Base-by-base conservation (phyloP, 2,888 invertebrate genomes). In the Acleris holmiana region DNA sequence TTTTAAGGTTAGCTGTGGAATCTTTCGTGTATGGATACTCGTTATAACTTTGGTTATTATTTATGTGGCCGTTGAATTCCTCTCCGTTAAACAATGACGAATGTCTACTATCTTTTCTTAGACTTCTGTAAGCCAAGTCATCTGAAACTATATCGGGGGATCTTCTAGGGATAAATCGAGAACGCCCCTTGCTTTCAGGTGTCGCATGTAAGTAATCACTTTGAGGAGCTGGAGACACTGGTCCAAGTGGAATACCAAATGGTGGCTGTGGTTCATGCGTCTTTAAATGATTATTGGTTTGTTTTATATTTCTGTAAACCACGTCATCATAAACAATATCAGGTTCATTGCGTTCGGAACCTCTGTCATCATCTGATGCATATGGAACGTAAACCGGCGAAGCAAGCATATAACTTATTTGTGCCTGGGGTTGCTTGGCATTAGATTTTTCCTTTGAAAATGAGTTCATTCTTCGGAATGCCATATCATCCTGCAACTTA, bases 191-290 rank as follows among this genome's bases (percentile, higher is more conserved):
- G 63, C 89, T 93, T 76, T 94, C 94, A 3, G 96, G 96, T 15
- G 94, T 94, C 1, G 95, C 96, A 79, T 97, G 97, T 61, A 98
- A 91, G 79, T 98, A 98, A 83, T 98, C 97, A 73, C 95, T 96
- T 67, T 95, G 95, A 0, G 97, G 94, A 5, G 97, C 96, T 1
- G 96, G 95, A 0, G 96, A 94, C 21, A 97, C 95, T 13, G 97
- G 97, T 2, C 97, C 97, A 44, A 98, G 83, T 0, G 98, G 98
- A 77, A 98, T 98, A 19, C 98, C 98, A 82, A 98, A 98, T 1
- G 96, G 97, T 44, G 97, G 97, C 79, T 98, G 98, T 17, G 96
- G 96, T 59, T 98, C 97, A 3, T 94, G 79, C 6, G 96, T 94
- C 82, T 95, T 96, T 48, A 95, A 85, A 53, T 94, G 94, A 78